Evolutionary conservation across 2,888 invertebrate species (phyloP).

Genomic region (Rhynchonema sp.): DNA sequence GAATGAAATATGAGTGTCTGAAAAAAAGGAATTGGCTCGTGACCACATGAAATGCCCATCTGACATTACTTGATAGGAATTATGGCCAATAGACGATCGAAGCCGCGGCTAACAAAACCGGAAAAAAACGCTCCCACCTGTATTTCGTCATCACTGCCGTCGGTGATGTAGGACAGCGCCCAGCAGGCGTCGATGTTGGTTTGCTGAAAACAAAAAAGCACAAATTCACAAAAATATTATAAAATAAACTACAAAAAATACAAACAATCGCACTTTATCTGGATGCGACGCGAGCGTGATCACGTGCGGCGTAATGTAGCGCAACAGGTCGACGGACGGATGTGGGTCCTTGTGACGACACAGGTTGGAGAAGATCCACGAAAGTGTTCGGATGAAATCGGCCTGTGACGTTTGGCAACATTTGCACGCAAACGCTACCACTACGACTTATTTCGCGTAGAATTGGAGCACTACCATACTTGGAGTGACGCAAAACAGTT

Average conservation of each 20-base stretch:
- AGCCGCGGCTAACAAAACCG: too few relatives aligned
- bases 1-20: background rate
- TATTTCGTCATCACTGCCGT: conserved; percentile 23
- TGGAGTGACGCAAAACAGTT: too few relatives aligned
- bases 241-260: too few relatives aligned
- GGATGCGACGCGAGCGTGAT: background rate
- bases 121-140: conserved; percentile 8
- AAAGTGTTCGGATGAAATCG: conserved; percentile 17
- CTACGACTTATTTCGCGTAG: too few relatives aligned
- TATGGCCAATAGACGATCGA: too few relatives aligned
- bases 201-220: conserved; percentile 8
- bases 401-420: conserved; percentile 8
- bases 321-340: conserved; percentile 11
- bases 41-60: too few relatives aligned
- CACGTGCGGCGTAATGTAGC: conserved; percentile 8
- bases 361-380: conserved; percentile 85
- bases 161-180: conserved; percentile 26
- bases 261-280: background rate
- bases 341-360: conserved; percentile 88
- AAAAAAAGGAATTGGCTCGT: too few relatives aligned
- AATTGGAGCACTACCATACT: too few relatives aligned
- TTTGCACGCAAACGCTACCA: too few relatives aligned
- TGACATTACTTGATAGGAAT: too few relatives aligned
- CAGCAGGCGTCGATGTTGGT: conserved; percentile 22
- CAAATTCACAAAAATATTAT: too few relatives aligned